Conservation (phyloP, 2,797 vertebrate genomes). For the Protosalanx chinensis region DNA sequence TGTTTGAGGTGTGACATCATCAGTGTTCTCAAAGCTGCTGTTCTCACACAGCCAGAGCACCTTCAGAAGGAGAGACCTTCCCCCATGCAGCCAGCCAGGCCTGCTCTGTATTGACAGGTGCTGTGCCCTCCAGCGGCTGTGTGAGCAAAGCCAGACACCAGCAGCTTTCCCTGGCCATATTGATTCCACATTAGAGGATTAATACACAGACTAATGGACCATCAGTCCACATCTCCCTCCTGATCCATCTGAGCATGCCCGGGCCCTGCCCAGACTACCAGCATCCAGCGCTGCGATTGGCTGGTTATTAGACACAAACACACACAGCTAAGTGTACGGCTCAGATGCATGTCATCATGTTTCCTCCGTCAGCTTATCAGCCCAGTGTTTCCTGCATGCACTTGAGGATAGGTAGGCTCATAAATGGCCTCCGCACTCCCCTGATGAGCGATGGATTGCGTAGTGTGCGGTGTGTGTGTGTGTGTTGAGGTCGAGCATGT, state of each 20-base stretch:
- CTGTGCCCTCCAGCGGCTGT: background rate
- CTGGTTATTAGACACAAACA: background rate
- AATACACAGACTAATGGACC: conserved; percentile 42
- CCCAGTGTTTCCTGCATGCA: too few relatives aligned
- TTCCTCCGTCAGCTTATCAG: background rate
- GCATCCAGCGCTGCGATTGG: background rate
- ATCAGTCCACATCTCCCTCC: conserved; percentile 26
- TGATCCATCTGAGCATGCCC: conserved; percentile 6
- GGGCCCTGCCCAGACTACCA: too few relatives aligned
- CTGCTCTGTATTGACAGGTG: background rate
- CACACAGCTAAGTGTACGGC: background rate
- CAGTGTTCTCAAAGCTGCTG: too few relatives aligned
- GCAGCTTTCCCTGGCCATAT: conserved; percentile 28
- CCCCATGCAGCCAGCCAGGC: conserved; percentile 1
- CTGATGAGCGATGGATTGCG: background rate
- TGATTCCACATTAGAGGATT: conserved; percentile 44
- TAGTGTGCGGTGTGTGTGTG: background rate
- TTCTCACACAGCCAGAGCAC: too few relatives aligned
- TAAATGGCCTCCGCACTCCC: background rate
- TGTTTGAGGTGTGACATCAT: too few relatives aligned
- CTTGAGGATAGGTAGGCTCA: background rate
- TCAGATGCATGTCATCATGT: background rate
- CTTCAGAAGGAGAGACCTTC: conserved; percentile 4
- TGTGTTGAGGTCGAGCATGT: background rate
- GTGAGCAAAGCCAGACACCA: too few relatives aligned